These are phyloP conservation scores for Microhierax caerulescens DNA, from an alignment of 2,797 vertebrate genomes.

Conservation along the genomic window DNA sequence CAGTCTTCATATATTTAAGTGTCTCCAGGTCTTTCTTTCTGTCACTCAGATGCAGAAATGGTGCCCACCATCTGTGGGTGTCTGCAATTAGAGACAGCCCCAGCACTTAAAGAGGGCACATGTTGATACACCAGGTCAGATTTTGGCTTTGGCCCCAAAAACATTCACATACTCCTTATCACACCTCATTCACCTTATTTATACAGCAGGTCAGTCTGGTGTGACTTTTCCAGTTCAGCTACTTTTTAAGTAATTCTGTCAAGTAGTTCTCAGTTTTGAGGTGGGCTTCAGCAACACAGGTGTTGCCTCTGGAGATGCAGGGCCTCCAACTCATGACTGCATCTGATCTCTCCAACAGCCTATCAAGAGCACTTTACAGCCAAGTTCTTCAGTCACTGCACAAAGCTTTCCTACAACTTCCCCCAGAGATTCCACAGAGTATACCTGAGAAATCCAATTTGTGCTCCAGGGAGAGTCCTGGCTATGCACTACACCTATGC, in stretches of 20 bases:
- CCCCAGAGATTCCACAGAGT: neutral
- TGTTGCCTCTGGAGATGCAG: neutral
- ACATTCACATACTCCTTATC: neutral
- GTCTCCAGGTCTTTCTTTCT: neutral
- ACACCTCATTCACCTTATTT: neutral
- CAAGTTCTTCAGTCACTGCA: neutral
- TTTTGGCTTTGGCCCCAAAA: neutral
- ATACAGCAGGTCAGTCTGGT: fast-evolving
- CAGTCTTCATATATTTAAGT: neutral
- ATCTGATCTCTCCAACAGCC: neutral
- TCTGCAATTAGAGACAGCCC: neutral
- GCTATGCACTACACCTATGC: neutral
- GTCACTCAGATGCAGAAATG: neutral
- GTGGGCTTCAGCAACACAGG: neutral
- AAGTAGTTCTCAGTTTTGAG: neutral
- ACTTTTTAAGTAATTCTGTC: neutral
- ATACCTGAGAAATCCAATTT: neutral
- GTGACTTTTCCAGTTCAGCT: neutral
- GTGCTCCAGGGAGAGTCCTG: neutral
- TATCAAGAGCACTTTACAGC: neutral
- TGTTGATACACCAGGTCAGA: neutral
- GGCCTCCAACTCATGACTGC: neutral
- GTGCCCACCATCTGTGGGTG: neutral
- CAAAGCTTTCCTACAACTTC: neutral
- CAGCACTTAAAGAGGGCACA: neutral